Conservation (phyloP, 1,140 invertebrate genomes). For the Sycobia sp. region DNA sequence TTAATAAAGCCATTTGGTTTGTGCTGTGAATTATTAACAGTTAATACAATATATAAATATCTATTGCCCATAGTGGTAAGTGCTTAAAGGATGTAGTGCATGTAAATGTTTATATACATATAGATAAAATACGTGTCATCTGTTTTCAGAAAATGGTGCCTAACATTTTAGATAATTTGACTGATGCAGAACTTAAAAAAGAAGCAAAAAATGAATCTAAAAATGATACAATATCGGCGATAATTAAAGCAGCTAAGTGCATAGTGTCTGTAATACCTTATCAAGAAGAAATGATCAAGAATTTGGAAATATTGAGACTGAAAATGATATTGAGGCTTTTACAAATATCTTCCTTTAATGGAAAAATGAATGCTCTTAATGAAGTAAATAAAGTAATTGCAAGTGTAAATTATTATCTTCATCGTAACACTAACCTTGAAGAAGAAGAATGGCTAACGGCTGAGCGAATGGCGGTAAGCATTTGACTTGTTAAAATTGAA, state of each 20-base stretch:
- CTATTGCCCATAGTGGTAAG: constrained; percentile 91
- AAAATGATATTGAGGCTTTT: constrained; percentile 95
- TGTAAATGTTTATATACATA: background rate
- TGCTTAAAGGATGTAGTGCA: constrained; percentile 28
- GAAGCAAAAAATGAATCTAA: constrained; percentile 96
- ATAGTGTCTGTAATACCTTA: constrained; percentile 79
- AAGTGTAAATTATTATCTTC: constrained; percentile 85
- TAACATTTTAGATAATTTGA: constrained; percentile 88
- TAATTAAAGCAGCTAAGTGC: constrained; percentile 88
- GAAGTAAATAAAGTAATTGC: constrained; percentile 98
- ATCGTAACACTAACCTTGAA: constrained; percentile 69
- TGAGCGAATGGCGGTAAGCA: constrained; percentile 89
- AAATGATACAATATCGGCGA: constrained; percentile 88
- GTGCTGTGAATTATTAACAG: constrained; percentile 89
- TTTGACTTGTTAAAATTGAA: too few species aligned
- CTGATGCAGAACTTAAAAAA: constrained; percentile 96
- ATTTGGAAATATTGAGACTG: constrained; percentile 91
- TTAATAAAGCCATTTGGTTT: constrained; percentile 90
- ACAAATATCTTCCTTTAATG: constrained; percentile 97
- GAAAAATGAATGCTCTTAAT: constrained; percentile 98
- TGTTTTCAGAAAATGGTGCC: constrained; percentile 83
- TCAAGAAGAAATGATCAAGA: constrained; percentile 84
- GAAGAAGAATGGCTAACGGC: constrained; percentile 95
- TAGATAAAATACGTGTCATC: background rate
- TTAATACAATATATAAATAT: constrained; percentile 89